Base-by-base conservation (phyloP, 2,113 vertebrate species). In the Shinisaurus crocodilurus region DNA sequence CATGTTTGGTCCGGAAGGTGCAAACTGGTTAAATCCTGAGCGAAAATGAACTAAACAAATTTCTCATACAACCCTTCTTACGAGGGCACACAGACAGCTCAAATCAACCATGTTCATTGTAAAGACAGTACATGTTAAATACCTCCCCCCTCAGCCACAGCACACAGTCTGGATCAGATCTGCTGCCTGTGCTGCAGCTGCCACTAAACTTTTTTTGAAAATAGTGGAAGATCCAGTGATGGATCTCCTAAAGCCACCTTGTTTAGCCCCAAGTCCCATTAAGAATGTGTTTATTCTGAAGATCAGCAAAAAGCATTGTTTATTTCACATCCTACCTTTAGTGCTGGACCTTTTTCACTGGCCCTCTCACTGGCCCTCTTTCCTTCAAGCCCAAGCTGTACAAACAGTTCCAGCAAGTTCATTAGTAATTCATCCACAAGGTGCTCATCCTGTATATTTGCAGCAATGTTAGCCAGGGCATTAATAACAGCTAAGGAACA, bases 401-500 rank as follows among this genome's bases (percentile, higher is more conserved):
- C 99, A 96, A 99, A 99, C 86, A 99, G 96, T 43, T 99, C 99
- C 96, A 99, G 97, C 92, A 99, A 95, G 95, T 99, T 99, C 93
- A 99, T 98, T 93, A 99, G 97, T 34, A 99, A 97, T 91, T 99
- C 99, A 1, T 99, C 99, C 96, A 98, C 98, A 29, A 99, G 97
- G 75, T 98, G 98, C 88, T 99, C 99, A 1, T 97, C 98, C 96
- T 99, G 99, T 92, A 99, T 98, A 96, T 99, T 99, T 92, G 98
- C 99, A 3, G 99, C 99, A 0, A 99, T 99, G 96, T 99, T 99
- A 87, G 99, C 99, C 87, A 99, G 96, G 82, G 99, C 99, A 0
- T 99, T 99, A 92, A 99, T 99, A 87, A 99, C 99, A 0, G 99
- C 99, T 90, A 99, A 96, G 69, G 99, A 99, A 90, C 99, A 99